Percentiles rank a stretch among this genome's conserved stretches.
Evolutionary conservation across 2,113 vertebrate genomes (phyloP).

Genomic region (Pseudois nayaur): DNA sequence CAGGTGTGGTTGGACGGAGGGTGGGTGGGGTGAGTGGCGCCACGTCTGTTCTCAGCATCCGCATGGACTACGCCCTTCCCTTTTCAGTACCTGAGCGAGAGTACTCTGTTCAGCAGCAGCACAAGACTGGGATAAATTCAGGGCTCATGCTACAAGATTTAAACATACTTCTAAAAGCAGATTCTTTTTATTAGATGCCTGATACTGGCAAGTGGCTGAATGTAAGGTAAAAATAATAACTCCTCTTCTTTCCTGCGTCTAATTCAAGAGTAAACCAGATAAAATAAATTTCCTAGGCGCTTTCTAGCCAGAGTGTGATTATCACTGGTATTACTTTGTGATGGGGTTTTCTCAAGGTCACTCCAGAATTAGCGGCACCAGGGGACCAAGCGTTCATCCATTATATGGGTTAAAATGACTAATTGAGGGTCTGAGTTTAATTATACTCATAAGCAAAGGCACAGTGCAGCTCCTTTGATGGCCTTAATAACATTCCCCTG

Average conservation of each 20-base stretch:
- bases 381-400: constrained; percentile 22
- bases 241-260: background rate
- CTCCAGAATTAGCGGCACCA: constrained; percentile 28
- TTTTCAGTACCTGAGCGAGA: background rate
- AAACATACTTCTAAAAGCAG: background rate
- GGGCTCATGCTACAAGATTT: background rate
- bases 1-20: background rate
- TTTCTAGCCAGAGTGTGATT: background rate
- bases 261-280: background rate
- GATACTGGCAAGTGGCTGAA: background rate
- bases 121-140: background rate
- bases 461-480: background rate
- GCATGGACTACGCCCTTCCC: rapidly evolving
- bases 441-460: constrained; percentile 56
- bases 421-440: constrained; percentile 65
- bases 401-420: constrained; percentile 63
- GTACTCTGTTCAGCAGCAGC: no score
- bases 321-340: background rate
- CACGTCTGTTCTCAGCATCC: background rate
- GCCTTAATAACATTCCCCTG: constrained; percentile 39
- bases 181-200: background rate
- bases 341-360: constrained; percentile 58
- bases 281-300: constrained; percentile 17
- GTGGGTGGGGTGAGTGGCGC: rapidly evolving
- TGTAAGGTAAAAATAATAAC: background rate